Base-by-base conservation (phyloP, 2,113 vertebrate genomes). In the Eidolon helvum region DNA sequence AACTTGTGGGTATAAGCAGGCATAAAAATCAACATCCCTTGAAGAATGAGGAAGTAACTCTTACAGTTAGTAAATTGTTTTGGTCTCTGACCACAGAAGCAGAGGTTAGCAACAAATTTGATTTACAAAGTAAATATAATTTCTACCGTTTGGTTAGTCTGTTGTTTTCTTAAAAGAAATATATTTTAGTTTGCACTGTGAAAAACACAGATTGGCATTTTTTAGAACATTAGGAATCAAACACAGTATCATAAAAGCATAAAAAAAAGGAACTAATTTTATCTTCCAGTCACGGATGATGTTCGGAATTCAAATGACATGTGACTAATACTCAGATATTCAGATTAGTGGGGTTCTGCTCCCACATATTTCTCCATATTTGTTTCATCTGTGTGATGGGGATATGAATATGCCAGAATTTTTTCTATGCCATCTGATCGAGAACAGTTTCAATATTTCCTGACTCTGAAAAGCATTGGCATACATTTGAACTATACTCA, bases 91-190 rank as follows among this genome's bases (percentile, higher is more conserved):
- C 97, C 98, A 78, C 96, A 95, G 88, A 96, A 75, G 77, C 95
- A 93, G 83, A 97, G 69, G 68, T 74, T 69, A 78, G 87, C 45
- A 91, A 96, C 95, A 96, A 86, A 96, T 94, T 75, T 93, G 89
- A 95, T 96, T 96, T 89, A 71, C 93, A 96, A 93, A 94, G 96
- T 96, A 96, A 98, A 97, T 97, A 82, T 38, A 82, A 93, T 84
- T 94, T 94, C 84, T 95, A 82, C 88, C 91, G 93, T 96, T 98
- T 77, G 77, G 38, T 90, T 72, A 72, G 79, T 63, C 82, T 91
- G 88, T 92, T 97, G 86, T 96, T 97, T 96, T 96, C 94, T 96
- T 96, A 92, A 94, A 98, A 92, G 83, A 97, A 94, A 79, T 83
- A 71, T 77, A 95, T 84, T 98, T 96, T 94, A 11, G 50, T 75